Base-by-base conservation (phyloP, 92 coral and sea anemone species). In the Zoanthus solanderi region DNA sequence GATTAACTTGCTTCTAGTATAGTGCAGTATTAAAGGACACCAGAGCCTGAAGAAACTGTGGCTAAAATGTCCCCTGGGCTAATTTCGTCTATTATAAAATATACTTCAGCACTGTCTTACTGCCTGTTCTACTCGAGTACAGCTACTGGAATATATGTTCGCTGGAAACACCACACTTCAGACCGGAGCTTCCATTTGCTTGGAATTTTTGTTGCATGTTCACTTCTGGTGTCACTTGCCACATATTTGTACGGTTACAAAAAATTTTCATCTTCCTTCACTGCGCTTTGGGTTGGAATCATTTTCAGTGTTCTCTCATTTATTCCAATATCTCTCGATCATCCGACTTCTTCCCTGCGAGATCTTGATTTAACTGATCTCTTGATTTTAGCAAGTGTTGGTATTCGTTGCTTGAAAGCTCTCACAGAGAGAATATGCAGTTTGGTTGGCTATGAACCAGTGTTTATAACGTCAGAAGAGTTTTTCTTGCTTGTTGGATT, bases 261-360 rank as follows among this genome's bases (percentile, higher is more conserved):
- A 79, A 95, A 95, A 13, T 94, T 97, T 80, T 95, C 94, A 7
- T 63, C 85, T 58, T 95, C 92, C 76, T 95, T 94, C 32, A 83
- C 91, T 28, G 79, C 96, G 61, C 90, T 97, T 37, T 97, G 99
- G 99, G 89, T 97, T 85, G 99, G 99, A 34, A 89, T 97, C 18
- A 87, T 95, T 28, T 97, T 92, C 92, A 97, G 99, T 76, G 99
- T 97, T 0, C 72, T 97, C 30, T 91, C 99, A 47, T 97, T 97
- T 90, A 97, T 98, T 10, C 96, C 95, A 57, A 96, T 97, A 32
- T 97, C 99, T 6, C 94, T 93, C 57, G 99, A 97, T 56, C 99
- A 97, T 78, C 79, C 90, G 68, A 89, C 94, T 66, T 95, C 92
- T 57, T 94, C 98, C 0, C 84, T 90, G 29, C 98, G 94, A 60